Base-by-base conservation (phyloP, 2,113 vertebrate genomes). In the Melanotaenia duboulayi region DNA sequence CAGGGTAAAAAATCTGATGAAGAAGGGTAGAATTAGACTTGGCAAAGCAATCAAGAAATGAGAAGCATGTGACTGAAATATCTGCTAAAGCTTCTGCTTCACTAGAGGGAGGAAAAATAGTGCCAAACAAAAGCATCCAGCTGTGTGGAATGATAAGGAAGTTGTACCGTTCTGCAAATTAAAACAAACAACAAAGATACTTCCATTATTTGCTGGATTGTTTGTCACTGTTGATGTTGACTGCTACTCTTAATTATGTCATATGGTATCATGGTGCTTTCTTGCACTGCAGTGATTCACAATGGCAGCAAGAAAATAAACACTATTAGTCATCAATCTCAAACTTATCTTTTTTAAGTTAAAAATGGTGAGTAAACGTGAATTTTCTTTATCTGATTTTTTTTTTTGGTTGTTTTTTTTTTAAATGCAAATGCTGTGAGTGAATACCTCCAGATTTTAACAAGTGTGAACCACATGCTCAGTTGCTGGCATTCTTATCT, bases 1-100 rank as follows among this genome's bases (percentile, higher is more conserved):
- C 42, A 69, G 25, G 0, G 14, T 48, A 23, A 49, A 48, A 64
- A 59, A 39, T 44, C 11, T 52, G 20, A 17, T 56, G 19, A 68
- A 56, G 52, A 25, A 39, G 8, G 44, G 44, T 32, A 14, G 42
- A 56, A 56, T 32, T 24, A 58, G 42, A 69, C 54, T 24, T 37
- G 54, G 28, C 25, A 49, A 69, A 58, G 58, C 46, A 60, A 50
- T 60, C 17, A 50, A 19, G 39, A 40, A 8, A 60, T 57, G 59
- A 71, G 48, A 60, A 60, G 67, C 44, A 59, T 40, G 32, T n/a
- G 56, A 71, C 56, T 48, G 19, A 71, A 50, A 71, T 24, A 35
- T 69, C 46, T 35, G 46, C 56, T 39, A 11, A 50, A 59, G 46
- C 67, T 39, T 60, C 67, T 20, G 46, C 56, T 59, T 28, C 44